Evolutionary conservation across 1,140 invertebrate species (phyloP), one percentile per base, ranked within the genome.

Genomic region (Teleogryllus occipitalis): DNA sequence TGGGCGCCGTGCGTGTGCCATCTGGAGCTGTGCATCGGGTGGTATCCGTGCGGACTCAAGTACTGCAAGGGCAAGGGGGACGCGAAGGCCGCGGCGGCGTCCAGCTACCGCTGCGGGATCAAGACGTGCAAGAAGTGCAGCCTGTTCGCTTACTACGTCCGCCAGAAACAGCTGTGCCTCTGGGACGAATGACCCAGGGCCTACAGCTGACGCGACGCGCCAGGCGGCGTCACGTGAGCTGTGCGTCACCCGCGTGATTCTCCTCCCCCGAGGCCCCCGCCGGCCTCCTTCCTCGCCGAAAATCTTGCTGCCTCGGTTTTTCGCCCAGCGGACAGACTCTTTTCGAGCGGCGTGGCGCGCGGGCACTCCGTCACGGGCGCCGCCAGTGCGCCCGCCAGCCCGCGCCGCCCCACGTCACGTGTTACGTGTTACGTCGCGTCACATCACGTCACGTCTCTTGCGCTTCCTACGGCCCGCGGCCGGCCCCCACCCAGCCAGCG

Each of bases 21-120:
- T 18, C 88, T 95, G 80, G 92, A 97, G 87, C 89, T 96, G 79
- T 97, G 95, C 86, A 93, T 94, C 49, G 90, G 90, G 48, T 87
- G 91, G 91, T 98, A 97, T 87, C 96, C 96, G 0, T 98, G 96
- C 87, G 95, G 95, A 15, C 87, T 98, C 7, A 98, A 98, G 86
- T 98, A 97, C 87, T 98, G 97, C 86, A 95, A 95, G 83, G 94
- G 93, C 15, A 88, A 87, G 84, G 88, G 81, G 79, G 88, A 86
- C 86, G 89, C 82, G 4, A 91, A 91, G 84, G 75, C 77, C 22
- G 89, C 92, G 79, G 82, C 85, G 47, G 84, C 85, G 0, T 87
- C 86, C 81, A 92, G 75, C 79, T 97, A 97, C 86, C 89, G 96
- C 18, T 98, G 97, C 87, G 97, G 97, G 78, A 98, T 98, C 84